phyloP scores from a whole-genome alignment of 2,797 vertebrate species.

The Dipus sagitta region DNA sequence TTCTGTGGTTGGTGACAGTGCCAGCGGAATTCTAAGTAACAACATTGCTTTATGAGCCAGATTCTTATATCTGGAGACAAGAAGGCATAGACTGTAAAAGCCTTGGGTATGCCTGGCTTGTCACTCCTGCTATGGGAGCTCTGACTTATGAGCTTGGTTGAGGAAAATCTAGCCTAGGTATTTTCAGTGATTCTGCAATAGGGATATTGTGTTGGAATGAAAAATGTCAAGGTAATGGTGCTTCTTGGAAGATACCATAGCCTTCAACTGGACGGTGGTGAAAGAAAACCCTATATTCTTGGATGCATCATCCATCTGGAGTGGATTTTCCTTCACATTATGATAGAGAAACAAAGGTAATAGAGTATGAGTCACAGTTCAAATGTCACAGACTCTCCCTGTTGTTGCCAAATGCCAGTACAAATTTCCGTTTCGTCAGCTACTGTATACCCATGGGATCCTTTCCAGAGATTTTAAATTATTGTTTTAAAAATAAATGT shows the following conservation, averaged over 20 bases:
- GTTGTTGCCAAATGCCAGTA: neutral
- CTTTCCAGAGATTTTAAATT: conserved; percentile 38
- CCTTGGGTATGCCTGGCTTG: neutral
- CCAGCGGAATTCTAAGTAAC: neutral
- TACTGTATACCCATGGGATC: neutral
- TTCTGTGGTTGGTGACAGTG: neutral
- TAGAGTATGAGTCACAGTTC: neutral
- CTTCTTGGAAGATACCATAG: neutral
- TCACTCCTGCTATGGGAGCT: neutral
- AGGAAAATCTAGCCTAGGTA: neutral
- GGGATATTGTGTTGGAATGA: neutral
- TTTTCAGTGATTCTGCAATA: neutral
- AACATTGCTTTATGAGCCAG: neutral
- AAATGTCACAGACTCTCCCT: neutral
- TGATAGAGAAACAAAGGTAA: neutral
- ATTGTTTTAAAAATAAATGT: neutral
- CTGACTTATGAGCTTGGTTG: neutral
- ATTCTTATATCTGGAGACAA: neutral
- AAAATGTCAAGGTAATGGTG: neutral
- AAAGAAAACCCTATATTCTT: neutral
- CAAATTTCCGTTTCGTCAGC: neutral
- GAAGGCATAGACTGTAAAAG: neutral
- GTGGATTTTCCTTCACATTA: neutral
- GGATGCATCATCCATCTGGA: neutral
- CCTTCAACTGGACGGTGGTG: neutral